These are phyloP conservation scores for Semaprochilodus insignis DNA, from an alignment of 2,797 vertebrate genomes.

Conservation along the genomic window DNA sequence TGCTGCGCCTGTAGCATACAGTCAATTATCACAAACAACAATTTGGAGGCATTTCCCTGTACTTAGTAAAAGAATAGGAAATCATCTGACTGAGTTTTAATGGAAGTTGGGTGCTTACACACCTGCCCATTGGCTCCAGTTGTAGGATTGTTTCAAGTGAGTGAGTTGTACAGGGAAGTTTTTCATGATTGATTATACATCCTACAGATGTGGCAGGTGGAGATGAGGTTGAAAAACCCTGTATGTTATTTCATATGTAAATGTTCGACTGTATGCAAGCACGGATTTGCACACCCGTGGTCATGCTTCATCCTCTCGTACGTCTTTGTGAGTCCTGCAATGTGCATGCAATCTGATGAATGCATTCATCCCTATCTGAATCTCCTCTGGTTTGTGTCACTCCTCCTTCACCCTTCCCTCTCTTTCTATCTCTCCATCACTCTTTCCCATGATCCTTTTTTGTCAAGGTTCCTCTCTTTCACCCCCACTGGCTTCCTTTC, in stretches of 20 bases:
- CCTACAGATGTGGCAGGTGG: neutral
- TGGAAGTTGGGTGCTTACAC: neutral
- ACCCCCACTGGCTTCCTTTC: conserved; percentile 20
- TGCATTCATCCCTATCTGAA: neutral
- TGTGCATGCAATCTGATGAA: neutral
- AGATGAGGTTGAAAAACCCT: neutral
- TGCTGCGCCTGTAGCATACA: too few relatives aligned
- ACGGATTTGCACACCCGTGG: too few relatives aligned
- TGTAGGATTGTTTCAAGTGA: neutral
- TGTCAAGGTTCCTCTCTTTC: conserved; percentile 10
- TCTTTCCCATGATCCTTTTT: neutral
- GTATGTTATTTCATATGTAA: conserved; percentile 49
- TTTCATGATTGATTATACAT: neutral
- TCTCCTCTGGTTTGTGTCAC: neutral
- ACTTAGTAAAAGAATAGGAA: neutral
- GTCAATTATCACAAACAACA: neutral
- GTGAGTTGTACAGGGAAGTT: neutral
- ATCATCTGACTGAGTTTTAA: neutral
- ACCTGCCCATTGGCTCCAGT: neutral
- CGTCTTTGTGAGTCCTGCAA: too few relatives aligned
- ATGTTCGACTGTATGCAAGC: too few relatives aligned
- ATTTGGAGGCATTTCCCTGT: neutral
- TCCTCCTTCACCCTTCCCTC: conserved; percentile 2
- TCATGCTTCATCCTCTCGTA: too few relatives aligned
- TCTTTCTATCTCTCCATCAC: conserved; percentile 43